These are phyloP conservation scores for Antheraea pernyi DNA, from an alignment of 1,140 invertebrate species.

Conservation along the genomic window DNA sequence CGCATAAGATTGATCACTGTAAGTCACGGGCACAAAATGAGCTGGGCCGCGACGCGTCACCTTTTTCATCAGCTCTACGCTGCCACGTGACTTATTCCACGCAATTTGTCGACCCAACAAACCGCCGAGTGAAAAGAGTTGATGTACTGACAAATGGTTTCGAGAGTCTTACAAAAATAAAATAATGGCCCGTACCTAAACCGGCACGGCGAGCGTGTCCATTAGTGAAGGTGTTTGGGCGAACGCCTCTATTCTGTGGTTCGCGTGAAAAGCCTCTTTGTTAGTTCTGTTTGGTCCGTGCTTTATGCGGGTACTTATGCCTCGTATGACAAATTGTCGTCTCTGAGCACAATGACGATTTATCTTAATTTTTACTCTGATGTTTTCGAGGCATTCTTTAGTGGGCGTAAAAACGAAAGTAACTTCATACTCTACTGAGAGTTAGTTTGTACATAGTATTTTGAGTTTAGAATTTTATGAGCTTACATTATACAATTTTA, in stretches of 20 bases:
- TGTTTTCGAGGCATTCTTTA: constrained; percentile 7
- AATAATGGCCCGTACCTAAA: constrained; percentile 75
- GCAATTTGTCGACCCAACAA: constrained; percentile 72
- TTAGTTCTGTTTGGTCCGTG: constrained; percentile 70
- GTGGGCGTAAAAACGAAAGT: constrained; percentile 7
- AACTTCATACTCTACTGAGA: not conserved
- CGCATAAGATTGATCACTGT: constrained; percentile 67
- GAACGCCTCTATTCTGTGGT: constrained; percentile 74
- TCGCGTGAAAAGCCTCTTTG: constrained; percentile 73
- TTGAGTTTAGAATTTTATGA: not conserved
- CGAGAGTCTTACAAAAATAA: constrained; percentile 75
- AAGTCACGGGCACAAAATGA: constrained; percentile 85
- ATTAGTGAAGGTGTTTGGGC: constrained; percentile 76
- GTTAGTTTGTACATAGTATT: not conserved
- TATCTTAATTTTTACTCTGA: constrained; percentile 47
- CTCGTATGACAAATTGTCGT: constrained; percentile 71
- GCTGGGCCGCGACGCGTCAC: constrained; percentile 59
- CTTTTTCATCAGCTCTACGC: constrained; percentile 75
- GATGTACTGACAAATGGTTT: constrained; percentile 75
- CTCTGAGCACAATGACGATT: constrained; percentile 56
- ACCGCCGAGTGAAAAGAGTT: constrained; percentile 72
- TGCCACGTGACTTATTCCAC: constrained; percentile 74
- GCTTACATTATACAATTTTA: not conserved
- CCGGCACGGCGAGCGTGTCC: constrained; percentile 60
- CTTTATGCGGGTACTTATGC: constrained; percentile 72